phyloP scores from a whole-genome alignment of 2,888 invertebrate species.

The Autographa gamma region DNA sequence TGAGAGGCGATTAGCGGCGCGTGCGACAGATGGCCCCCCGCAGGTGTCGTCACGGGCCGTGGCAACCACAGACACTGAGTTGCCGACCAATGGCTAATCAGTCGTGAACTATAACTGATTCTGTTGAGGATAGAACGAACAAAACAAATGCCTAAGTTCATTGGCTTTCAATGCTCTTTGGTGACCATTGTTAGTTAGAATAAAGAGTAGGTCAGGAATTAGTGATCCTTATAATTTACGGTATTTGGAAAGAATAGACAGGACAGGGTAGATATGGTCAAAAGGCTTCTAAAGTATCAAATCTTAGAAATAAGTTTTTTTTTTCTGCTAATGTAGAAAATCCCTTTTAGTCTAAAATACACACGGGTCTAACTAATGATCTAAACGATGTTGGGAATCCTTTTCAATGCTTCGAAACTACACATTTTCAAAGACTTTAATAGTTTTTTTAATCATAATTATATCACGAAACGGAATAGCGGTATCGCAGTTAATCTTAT shows the following conservation, averaged over 20 bases:
- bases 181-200: neutral
- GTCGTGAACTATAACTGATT: slow-evolving; percentile 63
- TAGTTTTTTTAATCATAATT: too few species aligned
- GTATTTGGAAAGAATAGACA: too few species aligned
- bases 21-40: slow-evolving; percentile 79
- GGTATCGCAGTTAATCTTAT: neutral
- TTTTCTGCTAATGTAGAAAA: too few species aligned
- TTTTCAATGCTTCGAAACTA: too few species aligned
- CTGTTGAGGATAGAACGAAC: slow-evolving; percentile 34
- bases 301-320: too few species aligned
- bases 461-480: too few species aligned
- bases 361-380: too few species aligned
- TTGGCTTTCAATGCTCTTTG: neutral
- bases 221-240: neutral
- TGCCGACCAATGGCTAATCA: slow-evolving; percentile 55
- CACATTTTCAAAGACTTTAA: too few species aligned
- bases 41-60: slow-evolving; percentile 79
- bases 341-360: too few species aligned
- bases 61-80: slow-evolving; percentile 51
- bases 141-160: slow-evolving; percentile 13
- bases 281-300: neutral
- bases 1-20: slow-evolving; percentile 68
- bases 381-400: too few species aligned
- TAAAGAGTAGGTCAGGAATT: neutral
- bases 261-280: neutral